Percentiles rank a stretch among this genome's conserved stretches.
phyloP scores from a whole-genome alignment of 2,113 vertebrate genomes.

The Trachemys scripta region DNA sequence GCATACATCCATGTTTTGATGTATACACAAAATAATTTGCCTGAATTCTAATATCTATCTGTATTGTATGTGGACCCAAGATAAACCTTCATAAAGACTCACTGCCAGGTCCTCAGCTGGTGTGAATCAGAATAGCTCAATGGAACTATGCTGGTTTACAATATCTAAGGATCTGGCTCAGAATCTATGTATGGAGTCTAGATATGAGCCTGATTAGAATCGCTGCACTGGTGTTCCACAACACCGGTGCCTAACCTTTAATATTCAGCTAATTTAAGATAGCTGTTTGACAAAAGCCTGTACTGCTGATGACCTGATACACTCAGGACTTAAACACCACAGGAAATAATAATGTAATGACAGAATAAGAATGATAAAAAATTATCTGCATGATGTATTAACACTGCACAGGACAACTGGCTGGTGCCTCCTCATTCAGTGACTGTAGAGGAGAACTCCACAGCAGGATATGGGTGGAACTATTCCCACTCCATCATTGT shows the following conservation, averaged over 20 bases:
- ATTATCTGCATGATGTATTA: neutral
- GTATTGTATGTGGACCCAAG: neutral
- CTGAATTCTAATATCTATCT: neutral
- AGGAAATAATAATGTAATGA: constrained; percentile 7
- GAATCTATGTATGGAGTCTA: neutral
- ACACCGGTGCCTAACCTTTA: constrained; percentile 6
- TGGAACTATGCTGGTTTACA: fast-evolving
- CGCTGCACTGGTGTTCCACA: neutral
- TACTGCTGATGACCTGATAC: constrained; percentile 47
- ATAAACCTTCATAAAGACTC: neutral
- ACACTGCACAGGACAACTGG: neutral
- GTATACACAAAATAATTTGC: neutral
- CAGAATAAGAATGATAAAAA: constrained; percentile 25
- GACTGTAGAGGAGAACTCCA: neutral
- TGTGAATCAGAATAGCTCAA: neutral
- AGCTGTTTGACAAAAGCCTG: constrained; percentile 40
- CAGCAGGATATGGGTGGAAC: neutral
- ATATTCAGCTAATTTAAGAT: constrained; percentile 36
- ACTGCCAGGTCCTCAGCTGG: neutral
- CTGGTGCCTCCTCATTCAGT: neutral
- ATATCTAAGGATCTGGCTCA: neutral
- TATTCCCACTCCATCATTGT: neutral
- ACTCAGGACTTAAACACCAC: constrained; percentile 28
- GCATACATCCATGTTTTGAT: neutral
- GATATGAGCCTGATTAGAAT: constrained; percentile 1